Base-by-base conservation (phyloP, 1,140 invertebrate species). In the Hycleus phaleratus region DNA sequence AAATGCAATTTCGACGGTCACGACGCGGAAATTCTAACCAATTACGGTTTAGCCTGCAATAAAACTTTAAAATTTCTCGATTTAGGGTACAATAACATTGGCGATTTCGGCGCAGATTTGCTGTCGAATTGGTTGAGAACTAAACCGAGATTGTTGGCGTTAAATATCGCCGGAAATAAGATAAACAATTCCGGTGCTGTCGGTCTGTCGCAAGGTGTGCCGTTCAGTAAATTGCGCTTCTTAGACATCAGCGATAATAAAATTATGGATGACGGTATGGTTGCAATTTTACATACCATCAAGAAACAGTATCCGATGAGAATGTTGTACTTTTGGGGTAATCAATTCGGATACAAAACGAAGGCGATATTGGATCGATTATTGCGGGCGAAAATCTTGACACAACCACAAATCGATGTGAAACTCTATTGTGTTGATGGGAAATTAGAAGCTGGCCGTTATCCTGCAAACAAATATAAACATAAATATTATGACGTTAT, bases 1-100 rank as follows among this genome's bases (percentile, higher is more conserved):
- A 84, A 83, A 58, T 82, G 78, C 56, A 64, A 75, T 57, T 76
- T 84, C 18, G 74, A 74, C 25, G 77, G 77, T 0, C 80, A 82
- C 46, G 80, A 82, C 61, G 68, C 82, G 2, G 80, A 82, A 63
- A 74, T 71, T 38, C 66, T 84, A 57, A 59, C 77, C 7, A 32
- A 3, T 2, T 58, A 69, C 44, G 79, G 82, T 24, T 69, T 81
- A 45, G 60, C 62, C 39, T 48, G 58, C 6, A 82, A 83, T 59
- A 71, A 67, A 26, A 77, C 76, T 0, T 62, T 84, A 12, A 50
- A 70, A 12, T 70, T 80, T 26, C 64, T 84, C 6, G 79, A 84
- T 71, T 68, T 84, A 10, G 75, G 74, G 3, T 78, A 68, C 52
- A 84, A 84, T 59, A 77, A 70, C 58, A 78, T 83, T 3, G 78